These are phyloP conservation scores for Rhagoletis zephyria DNA, from an alignment of 1,140 invertebrate species.

Conservation along the genomic window DNA sequence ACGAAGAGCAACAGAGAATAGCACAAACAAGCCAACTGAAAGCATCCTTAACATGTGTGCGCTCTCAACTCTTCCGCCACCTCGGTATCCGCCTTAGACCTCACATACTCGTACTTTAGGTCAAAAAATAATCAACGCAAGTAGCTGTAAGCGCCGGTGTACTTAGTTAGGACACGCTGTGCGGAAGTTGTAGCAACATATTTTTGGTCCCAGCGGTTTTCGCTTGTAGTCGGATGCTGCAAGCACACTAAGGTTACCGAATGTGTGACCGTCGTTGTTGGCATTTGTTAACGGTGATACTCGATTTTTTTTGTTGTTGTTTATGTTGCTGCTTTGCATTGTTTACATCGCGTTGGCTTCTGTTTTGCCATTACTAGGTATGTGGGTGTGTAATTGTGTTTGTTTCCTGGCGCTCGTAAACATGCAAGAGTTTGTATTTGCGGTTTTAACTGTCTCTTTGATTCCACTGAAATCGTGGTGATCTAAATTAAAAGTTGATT, in stretches of 20 bases:
- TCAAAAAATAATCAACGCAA: constrained; percentile 34
- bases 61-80: background rate
- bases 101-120: background rate
- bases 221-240: background rate
- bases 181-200: constrained; percentile 43
- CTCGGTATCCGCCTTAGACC: background rate
- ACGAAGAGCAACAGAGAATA: background rate
- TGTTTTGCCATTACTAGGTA: background rate
- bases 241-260: constrained; percentile 4
- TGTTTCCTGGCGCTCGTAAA: too few relatives aligned
- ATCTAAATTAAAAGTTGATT: constrained; percentile 15
- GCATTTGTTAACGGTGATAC: constrained; percentile 31
- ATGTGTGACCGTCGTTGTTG: constrained; percentile 34
- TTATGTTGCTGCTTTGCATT: background rate
- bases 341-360: background rate
- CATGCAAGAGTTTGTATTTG: background rate
- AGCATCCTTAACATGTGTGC: background rate
- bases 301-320: background rate
- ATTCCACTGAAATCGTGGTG: constrained; percentile 1
- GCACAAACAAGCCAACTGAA: background rate
- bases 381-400: background rate
- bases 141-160: constrained; percentile 33
- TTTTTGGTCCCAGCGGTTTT: constrained; percentile 22
- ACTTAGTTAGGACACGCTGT: background rate
- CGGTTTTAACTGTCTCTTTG: constrained; percentile 26